Evolutionary conservation across 2,797 vertebrate species (phyloP).

Genomic region (Rhabdophis nuchalis): DNA sequence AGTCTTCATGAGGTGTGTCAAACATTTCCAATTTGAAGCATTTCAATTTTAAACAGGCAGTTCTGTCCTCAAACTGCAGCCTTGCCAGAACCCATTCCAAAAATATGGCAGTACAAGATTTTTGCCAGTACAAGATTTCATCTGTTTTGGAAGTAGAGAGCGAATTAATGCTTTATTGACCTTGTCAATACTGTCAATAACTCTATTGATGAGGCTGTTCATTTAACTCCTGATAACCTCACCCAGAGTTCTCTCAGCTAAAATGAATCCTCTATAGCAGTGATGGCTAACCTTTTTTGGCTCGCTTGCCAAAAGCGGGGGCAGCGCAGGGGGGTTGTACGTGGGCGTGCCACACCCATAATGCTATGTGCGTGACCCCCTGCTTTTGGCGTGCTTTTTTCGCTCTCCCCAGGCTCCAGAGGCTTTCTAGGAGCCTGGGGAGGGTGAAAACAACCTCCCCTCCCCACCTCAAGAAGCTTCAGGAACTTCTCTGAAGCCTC

Average conservation of each 20-base stretch:
- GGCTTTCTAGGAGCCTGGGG: no score
- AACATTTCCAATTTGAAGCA: background rate
- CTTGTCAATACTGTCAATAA: background rate
- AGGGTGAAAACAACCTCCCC: no score
- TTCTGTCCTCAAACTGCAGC: background rate
- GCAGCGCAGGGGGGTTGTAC: no score
- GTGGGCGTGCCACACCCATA: no score
- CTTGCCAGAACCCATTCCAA: background rate
- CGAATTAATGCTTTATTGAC: background rate
- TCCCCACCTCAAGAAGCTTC: no score
- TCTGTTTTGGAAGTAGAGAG: background rate
- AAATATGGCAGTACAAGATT: background rate
- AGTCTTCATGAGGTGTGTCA: background rate
- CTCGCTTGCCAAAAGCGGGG: no score
- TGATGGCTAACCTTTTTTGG: no score
- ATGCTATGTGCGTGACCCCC: no score
- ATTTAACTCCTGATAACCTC: background rate
- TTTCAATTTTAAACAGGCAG: background rate
- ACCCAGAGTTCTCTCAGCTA: background rate
- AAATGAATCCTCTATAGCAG: background rate
- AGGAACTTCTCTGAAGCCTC: no score
- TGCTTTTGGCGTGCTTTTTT: no score
- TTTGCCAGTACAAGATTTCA: background rate
- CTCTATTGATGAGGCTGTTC: background rate
- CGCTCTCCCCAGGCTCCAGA: no score